Base-by-base conservation (phyloP, 2,797 vertebrate genomes). In the Enteromius mattozi region DNA sequence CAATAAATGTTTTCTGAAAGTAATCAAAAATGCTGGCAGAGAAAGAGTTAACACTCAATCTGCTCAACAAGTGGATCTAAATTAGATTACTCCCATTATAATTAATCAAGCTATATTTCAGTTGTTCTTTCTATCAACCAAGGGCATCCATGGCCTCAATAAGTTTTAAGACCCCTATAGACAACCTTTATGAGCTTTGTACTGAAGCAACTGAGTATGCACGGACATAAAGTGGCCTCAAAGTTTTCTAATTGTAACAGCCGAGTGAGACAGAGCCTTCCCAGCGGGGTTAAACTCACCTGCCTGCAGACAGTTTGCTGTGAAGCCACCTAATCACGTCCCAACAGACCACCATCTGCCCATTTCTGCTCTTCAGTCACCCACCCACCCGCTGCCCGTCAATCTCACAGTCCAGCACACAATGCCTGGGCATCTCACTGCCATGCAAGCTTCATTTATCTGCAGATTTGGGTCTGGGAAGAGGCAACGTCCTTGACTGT, bases 341-440 rank as follows among this genome's bases (percentile, higher is more conserved):
- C 78, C 82, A 33, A 76, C 86, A 82, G 84, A 85, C 80, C 78
- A 79, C 87, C 87, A 90, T 90, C 87, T 88, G 89, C 78, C 84
- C 47, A n/a, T 83, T 70, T 56, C 56, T 70, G 27, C 86, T 86
- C 78, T 40, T 66, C 65, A 59, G 76, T 63, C 59, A 70, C 81
- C 66, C 54, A 86, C 79, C 49, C 63, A 85, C 88, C 85, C 71
- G 88, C 59, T 84, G 45, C 78, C 80, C 59, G 74, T 27, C 85
- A 85, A 88, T 88, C 86, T 86, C 88, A 87, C 88, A 87, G 84
- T 83, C 86, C 87, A 87, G 65, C 69, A 88, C 65, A 89, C 87
- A 91, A 82, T 59, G 19, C 74, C 45, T 17, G 65, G 65, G 74
- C 84, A 84, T 87, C 65, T 70, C 78, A 33, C 56, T 77, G 30